Base-by-base conservation (phyloP, 2,113 vertebrate genomes). In the Datnioides undecimradiatus region DNA sequence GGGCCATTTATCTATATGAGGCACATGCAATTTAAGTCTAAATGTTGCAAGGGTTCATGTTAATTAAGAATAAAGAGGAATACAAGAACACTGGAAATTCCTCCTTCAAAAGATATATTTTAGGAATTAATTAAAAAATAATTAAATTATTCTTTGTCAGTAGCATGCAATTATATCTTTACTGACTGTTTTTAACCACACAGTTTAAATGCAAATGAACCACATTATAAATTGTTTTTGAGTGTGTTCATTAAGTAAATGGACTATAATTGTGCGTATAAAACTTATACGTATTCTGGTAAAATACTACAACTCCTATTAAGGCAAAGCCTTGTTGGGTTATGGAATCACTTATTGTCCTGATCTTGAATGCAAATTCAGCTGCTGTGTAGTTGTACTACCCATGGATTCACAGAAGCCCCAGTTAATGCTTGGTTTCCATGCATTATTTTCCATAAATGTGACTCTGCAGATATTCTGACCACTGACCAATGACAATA, bases 241-340 rank as follows among this genome's bases (percentile, higher is more conserved):
- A 51, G 59, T 54, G 19, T 51, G 34, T 33, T 34, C 36, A 68
- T 62, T 46, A 70, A 29, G n/a, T 43, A 25, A 52, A 63, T 63
- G 2, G 19, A 55, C 69, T 63, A 68, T 38, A 40, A 43, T 60
- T 57, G 13, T 65, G 33, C 25, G 17, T 38, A 19, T 59, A 48
- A 59, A 36, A 6, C 3, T 3, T 14, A 48, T 9, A 38, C n/a
- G 10, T 41, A 38, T 64, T 55, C 17, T 64, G 25, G 16, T 27
- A 36, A 36, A 27, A 41, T 8, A 23, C 33, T 49, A n/a, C 23
- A 54, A 21, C 14, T 45, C 60, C 14, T 43, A 40, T 43, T 5
- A 45, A 55, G 8, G 46, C 33, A 1, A 8, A 10, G 16, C 29
- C 14, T 38, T 33, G 5, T 11, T 38, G 33, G 6, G 34, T 60